Percentiles rank a stretch among this genome's conserved stretches.
These are phyloP conservation scores for Diplogasteroides magnus DNA, from an alignment of 1,140 invertebrate genomes.

Conservation along the genomic window DNA sequence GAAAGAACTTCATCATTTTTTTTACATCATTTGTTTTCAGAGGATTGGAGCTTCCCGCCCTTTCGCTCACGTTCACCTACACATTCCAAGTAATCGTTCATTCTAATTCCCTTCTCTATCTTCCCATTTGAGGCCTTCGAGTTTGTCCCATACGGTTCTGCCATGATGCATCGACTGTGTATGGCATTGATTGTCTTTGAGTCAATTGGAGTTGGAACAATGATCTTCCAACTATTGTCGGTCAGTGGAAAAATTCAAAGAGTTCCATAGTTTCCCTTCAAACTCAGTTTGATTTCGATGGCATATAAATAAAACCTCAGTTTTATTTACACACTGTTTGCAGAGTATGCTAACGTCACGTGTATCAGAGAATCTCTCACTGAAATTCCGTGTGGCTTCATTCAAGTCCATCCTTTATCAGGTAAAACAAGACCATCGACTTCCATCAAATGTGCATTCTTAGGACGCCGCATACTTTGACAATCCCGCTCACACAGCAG, in stretches of 20 bases:
- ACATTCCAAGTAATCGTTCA: background rate
- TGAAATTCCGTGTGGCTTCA: conserved; percentile 52
- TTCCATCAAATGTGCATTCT: background rate
- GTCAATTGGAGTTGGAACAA: background rate
- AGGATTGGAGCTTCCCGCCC: conserved; percentile 8
- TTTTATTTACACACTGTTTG: too few species aligned
- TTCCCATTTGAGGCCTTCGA: conserved; percentile 4
- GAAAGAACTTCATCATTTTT: too few species aligned
- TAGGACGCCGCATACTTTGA: conserved; percentile 60
- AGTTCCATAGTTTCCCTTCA: too few species aligned
- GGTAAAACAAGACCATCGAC: background rate
- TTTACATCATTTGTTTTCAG: too few species aligned
- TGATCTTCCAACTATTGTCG: conserved; percentile 8
- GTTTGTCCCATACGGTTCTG: background rate
- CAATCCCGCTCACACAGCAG: conserved; percentile 57
- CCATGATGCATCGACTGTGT: conserved; percentile 4
- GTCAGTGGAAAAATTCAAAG: background rate
- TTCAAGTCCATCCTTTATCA: conserved; percentile 57
- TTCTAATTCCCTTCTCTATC: too few species aligned
- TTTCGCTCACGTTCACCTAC: conserved; percentile 1
- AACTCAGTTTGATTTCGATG: too few species aligned
- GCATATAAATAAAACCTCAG: too few species aligned
- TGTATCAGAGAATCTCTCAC: conserved; percentile 57
- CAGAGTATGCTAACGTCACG: conserved; percentile 10
- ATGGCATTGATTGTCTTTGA: conserved; percentile 5